phyloP scores from a whole-genome alignment of 1,140 invertebrate species.

The Leucophenga varia region DNA sequence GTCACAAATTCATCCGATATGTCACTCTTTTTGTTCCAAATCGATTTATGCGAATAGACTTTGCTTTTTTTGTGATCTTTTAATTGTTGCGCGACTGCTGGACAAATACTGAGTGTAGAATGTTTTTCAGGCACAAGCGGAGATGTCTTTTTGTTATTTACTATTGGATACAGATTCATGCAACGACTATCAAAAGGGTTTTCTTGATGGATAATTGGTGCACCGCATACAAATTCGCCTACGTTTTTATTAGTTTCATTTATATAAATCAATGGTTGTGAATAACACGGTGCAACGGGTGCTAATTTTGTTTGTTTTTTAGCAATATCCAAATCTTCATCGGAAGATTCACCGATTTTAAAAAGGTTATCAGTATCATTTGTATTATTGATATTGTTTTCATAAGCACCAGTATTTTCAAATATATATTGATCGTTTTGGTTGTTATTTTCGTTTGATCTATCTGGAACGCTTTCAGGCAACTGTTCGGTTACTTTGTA shows the following conservation, averaged over 20 bases:
- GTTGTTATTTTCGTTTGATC: too few species aligned
- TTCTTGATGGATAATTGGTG: constrained; percentile 48
- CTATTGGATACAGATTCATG: not conserved
- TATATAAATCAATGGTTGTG: constrained; percentile 34
- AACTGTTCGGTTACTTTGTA: too few species aligned
- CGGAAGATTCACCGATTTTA: too few species aligned
- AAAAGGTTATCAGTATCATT: too few species aligned
- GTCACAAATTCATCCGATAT: constrained; percentile 45
- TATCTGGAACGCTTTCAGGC: too few species aligned
- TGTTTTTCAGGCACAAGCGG: constrained; percentile 42
- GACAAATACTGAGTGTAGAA: constrained; percentile 37
- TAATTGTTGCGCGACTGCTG: constrained; percentile 44
- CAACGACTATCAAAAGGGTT: constrained; percentile 48
- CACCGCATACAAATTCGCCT: constrained; percentile 44
- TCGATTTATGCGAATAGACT: constrained; percentile 24
- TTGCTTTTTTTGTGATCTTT: constrained; percentile 36
- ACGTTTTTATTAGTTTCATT: constrained; percentile 50
- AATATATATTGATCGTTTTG: too few species aligned
- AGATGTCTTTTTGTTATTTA: constrained; percentile 31
- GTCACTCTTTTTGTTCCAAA: constrained; percentile 7
- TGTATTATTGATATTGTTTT: too few species aligned
- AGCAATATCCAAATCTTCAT: too few species aligned
- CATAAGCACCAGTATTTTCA: too few species aligned
- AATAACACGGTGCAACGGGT: constrained; percentile 2
- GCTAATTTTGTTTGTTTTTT: not conserved